Evolutionary conservation across 2,888 invertebrate genomes (phyloP).

Genomic region (Macaria liturata): DNA sequence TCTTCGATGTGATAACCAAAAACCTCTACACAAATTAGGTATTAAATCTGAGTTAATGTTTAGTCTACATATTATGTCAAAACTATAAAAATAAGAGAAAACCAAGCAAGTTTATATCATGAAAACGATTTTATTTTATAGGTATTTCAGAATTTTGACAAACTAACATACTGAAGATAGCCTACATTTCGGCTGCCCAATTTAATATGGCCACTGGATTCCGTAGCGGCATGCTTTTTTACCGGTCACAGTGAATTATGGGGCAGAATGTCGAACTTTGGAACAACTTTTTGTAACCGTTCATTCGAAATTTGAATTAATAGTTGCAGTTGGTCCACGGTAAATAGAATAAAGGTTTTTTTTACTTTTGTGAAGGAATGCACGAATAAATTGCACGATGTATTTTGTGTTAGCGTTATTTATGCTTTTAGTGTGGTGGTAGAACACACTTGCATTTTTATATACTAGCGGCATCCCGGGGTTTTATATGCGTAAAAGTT

Average conservation of each 20-base stretch:
- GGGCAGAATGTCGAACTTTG: conserved; percentile 31
- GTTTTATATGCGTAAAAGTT: no score
- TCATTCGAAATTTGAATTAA: conserved; percentile 23
- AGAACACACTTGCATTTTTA: neutral
- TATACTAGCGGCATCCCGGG: neutral
- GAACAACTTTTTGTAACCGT: conserved; percentile 20
- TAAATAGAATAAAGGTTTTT: conserved; percentile 9
- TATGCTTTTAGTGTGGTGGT: neutral
- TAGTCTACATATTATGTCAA: no score
- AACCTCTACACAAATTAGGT: no score
- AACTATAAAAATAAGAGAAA: no score
- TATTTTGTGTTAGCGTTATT: conserved; percentile 4
- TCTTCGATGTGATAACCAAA: no score
- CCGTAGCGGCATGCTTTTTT: conserved; percentile 27
- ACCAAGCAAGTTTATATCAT: no score
- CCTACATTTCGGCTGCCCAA: conserved; percentile 48
- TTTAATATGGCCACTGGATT: conserved; percentile 55
- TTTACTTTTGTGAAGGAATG: neutral
- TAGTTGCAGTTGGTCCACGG: conserved; percentile 12
- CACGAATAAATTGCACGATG: neutral
- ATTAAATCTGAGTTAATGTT: no score
- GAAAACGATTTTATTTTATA: no score
- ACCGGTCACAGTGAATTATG: conserved; percentile 28
- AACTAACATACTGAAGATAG: conserved; percentile 3
- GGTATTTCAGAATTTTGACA: no score